These are phyloP conservation scores for Epirrhoe alternata DNA, from an alignment of 2,888 invertebrate genomes.

Conservation along the genomic window DNA sequence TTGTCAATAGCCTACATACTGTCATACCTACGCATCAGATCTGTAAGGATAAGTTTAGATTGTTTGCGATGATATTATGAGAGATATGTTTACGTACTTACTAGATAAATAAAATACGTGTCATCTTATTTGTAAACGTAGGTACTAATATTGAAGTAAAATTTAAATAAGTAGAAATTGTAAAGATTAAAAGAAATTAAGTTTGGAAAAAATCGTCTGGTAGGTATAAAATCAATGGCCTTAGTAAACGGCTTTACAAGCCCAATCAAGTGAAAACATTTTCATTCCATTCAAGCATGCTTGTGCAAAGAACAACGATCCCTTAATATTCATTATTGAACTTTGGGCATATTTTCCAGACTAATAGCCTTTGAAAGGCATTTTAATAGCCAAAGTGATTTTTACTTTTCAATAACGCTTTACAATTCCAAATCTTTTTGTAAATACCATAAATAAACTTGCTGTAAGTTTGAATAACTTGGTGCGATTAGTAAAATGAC, in stretches of 20 bases:
- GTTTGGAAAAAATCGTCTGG: not conserved
- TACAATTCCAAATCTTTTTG: slow-evolving; percentile 9
- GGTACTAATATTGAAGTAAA: no score
- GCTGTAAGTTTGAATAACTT: slow-evolving; percentile 12
- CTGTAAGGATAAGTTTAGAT: slow-evolving; percentile 9
- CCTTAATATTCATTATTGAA: slow-evolving; percentile 18
- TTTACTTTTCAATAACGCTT: slow-evolving; percentile 21
- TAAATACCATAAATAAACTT: slow-evolving; percentile 13
- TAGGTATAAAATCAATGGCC: not conserved
- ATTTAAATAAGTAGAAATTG: not conserved
- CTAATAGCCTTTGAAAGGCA: slow-evolving; percentile 4
- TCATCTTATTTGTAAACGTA: slow-evolving; percentile 9
- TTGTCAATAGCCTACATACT: slow-evolving; percentile 16
- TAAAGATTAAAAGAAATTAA: not conserved
- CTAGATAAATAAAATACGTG: not conserved
- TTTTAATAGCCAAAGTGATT: slow-evolving; percentile 14
- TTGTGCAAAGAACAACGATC: slow-evolving; percentile 16
- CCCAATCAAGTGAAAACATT: slow-evolving; percentile 22
- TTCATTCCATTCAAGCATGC: slow-evolving; percentile 18
- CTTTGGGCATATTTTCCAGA: slow-evolving; percentile 14
- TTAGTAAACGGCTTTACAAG: slow-evolving; percentile 10
- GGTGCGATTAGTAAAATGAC: slow-evolving; percentile 6
- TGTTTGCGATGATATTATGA: slow-evolving; percentile 10
- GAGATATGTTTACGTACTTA: not conserved
- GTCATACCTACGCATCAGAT: slow-evolving; percentile 8